Evolutionary conservation across 2,113 vertebrate species (phyloP).

Genomic region (Bothrops jararaca): DNA sequence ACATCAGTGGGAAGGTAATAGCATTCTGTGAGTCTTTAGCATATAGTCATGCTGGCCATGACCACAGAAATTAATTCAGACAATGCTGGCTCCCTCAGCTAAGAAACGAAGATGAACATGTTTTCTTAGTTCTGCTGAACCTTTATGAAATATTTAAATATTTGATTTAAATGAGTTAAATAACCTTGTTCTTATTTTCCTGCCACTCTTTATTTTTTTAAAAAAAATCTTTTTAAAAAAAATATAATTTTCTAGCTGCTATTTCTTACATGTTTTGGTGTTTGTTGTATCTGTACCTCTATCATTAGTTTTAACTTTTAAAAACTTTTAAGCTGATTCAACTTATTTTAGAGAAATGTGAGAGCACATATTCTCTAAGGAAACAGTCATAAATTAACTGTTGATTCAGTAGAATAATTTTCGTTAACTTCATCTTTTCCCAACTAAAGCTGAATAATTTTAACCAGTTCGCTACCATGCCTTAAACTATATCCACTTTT

Average conservation of each 20-base stretch:
- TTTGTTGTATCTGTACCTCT: neutral
- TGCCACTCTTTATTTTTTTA: neutral
- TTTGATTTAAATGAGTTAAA: neutral
- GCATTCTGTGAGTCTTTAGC: no score
- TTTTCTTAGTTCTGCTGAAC: neutral
- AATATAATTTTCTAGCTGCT: neutral
- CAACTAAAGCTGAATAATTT: neutral
- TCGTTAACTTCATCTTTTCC: neutral
- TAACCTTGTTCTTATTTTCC: neutral
- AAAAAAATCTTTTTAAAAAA: neutral
- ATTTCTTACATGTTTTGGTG: neutral
- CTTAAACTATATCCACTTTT: neutral
- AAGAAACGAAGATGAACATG: neutral
- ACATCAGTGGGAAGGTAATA: no score
- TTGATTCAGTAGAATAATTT: neutral
- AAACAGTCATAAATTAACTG: neutral
- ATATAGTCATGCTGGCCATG: neutral
- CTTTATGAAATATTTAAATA: neutral
- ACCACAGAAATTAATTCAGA: neutral
- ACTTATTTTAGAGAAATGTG: neutral
- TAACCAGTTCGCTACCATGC: neutral
- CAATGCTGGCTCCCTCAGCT: neutral
- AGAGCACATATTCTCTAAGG: neutral
- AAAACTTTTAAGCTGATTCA: neutral
- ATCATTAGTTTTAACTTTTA: neutral